These are phyloP conservation scores for Doris montereyensis DNA, from an alignment of 2,888 invertebrate species.

Conservation along the genomic window DNA sequence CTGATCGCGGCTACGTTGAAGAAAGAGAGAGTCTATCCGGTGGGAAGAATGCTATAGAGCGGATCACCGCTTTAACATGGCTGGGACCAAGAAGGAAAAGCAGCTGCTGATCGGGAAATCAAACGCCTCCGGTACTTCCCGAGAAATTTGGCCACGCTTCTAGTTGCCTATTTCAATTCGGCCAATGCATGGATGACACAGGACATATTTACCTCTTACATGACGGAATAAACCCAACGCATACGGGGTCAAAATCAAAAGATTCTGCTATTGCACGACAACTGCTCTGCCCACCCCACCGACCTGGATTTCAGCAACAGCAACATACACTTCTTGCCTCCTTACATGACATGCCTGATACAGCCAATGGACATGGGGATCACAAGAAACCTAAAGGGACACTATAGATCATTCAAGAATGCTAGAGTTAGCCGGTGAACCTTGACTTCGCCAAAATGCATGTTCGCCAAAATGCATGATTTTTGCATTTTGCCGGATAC, in stretches of 20 bases:
- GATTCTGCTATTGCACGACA: not conserved
- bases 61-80: not conserved
- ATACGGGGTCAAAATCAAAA: no score
- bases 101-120: no score
- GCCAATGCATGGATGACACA: not conserved
- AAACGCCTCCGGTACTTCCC: not conserved
- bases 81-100: not conserved
- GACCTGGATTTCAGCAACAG: not conserved
- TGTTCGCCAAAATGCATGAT: no score
- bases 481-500: no score
- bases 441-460: no score
- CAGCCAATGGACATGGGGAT: not conserved
- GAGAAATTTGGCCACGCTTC: not conserved
- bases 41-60: not conserved
- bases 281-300: not conserved
- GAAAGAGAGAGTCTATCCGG: not conserved
- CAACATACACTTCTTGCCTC: not conserved
- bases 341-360: not conserved
- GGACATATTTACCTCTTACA: not conserved
- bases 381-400: not conserved
- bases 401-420: no score
- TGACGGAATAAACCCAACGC: not conserved
- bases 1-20: not conserved
- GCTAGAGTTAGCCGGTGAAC: no score
- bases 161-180: not conserved